These are phyloP conservation scores for Ylistrum balloti DNA, from an alignment of 1,140 invertebrate genomes.

Conservation along the genomic window DNA sequence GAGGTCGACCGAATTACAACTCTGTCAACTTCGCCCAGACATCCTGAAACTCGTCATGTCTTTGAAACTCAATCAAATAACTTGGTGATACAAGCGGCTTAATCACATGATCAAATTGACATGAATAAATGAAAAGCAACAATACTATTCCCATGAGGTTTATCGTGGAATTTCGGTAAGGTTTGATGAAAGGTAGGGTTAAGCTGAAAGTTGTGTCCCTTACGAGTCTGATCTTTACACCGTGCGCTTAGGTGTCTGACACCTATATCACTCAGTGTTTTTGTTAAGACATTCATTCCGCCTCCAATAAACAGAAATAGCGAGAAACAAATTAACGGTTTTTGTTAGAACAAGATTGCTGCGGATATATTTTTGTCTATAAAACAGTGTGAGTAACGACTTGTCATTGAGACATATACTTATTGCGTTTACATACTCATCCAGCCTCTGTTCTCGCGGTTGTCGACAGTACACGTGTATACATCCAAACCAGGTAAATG, in stretches of 20 bases:
- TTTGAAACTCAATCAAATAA: neutral
- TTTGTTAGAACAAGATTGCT: slow-evolving; percentile 27
- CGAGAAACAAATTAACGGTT: slow-evolving; percentile 31
- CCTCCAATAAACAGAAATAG: slow-evolving; percentile 19
- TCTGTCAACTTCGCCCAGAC: neutral
- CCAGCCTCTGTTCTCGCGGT: neutral
- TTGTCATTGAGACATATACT: neutral
- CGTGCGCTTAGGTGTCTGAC: neutral
- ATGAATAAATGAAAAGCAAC: neutral
- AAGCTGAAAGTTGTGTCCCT: neutral
- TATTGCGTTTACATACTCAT: neutral
- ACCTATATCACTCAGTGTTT: neutral
- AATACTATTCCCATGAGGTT: neutral
- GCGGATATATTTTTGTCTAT: neutral
- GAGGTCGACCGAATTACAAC: neutral
- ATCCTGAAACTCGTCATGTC: neutral
- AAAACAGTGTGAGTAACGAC: neutral
- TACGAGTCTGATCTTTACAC: neutral
- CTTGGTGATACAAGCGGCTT: neutral
- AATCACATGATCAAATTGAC: neutral
- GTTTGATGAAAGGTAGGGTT: neutral
- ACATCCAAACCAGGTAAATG: too few relatives aligned
- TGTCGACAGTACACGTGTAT: too few relatives aligned
- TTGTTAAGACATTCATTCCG: neutral
- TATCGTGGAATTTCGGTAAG: neutral